Base-by-base conservation (phyloP, 2,113 vertebrate species). In the Protobothrops flavoviridis region DNA sequence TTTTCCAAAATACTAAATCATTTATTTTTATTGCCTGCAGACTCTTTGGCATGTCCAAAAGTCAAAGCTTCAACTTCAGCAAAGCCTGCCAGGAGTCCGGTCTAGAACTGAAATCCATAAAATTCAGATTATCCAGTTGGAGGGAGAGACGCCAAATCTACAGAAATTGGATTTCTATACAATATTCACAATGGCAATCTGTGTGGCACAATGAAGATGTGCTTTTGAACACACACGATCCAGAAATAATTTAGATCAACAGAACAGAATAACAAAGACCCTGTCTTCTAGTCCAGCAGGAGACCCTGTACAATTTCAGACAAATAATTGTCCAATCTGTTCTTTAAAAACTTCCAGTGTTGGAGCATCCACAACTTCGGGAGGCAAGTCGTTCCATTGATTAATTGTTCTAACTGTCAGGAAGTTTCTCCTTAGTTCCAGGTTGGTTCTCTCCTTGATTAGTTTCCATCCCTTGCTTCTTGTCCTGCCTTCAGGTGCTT, bases 321-420 rank as follows among this genome's bases (percentile, higher is more conserved):
- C 0, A 64, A 64, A 64, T 64, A 3, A 26, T 12, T 12, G 10
- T 29, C 61, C 61, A 64, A 3, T 29, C 26, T 29, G 26, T 64
- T 64, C 26, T 64, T 64, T 29, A 5, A 64, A 64, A 29, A 29
- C 1, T 3, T 64, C 61, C 10, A 64, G 61, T 29, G 59, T 29
- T 61, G 59, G 9, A 29, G 59, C 2, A 61, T 0, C 0, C 23
- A 61, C 3, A 11, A 4, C 0, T 64, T 64, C 26, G 1, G 10
- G 11, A 64, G 61, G 11, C 26, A 29, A 5, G 10, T 1, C 0
- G 1, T 50, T 9, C 48, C 48, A 50, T 1, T 3, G 9, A 1
- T 61, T 61, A 61, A 61, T 61, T 61, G 59, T 12, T 64, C 26
- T 64, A 10, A 64, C 3, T 64, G 3, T 4, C 57, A 29, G 61